Percentiles rank a stretch among this genome's conserved stretches.
phyloP scores from a whole-genome alignment of 35 echinoderm and acorn worm species.

The Holothuria glaberrima region DNA sequence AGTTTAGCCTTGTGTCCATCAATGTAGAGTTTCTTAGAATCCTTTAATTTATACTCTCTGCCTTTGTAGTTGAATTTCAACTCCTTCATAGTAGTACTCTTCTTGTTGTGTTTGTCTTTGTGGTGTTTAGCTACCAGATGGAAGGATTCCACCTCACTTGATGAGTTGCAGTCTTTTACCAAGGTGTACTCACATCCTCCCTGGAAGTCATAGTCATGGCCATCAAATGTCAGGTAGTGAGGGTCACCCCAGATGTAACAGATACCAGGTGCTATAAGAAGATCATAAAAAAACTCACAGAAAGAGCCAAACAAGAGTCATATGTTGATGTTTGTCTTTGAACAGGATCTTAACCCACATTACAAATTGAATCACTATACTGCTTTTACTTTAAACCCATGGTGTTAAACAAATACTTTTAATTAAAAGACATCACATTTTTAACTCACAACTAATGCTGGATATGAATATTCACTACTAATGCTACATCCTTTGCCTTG shows the following conservation, averaged over 20 bases:
- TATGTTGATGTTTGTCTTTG: no score
- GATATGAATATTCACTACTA: no score
- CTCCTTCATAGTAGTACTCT: slow-evolving; percentile 37
- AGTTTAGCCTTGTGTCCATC: slow-evolving; percentile 39
- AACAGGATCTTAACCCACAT: no score
- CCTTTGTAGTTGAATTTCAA: slow-evolving; percentile 13
- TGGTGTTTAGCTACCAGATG: slow-evolving; percentile 53
- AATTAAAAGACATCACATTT: no score
- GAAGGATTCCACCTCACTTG: background rate
- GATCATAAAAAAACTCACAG: no score
- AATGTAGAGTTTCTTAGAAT: slow-evolving; percentile 44
- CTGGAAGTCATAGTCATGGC: slow-evolving; percentile 72
- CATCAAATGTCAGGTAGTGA: slow-evolving; percentile 91
- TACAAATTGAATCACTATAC: no score
- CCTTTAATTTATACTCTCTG: slow-evolving; percentile 55
- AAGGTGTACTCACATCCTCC: slow-evolving; percentile 87
- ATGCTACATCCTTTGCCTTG: no score
- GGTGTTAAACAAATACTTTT: no score
- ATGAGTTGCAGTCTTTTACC: slow-evolving; percentile 61
- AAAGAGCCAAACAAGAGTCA: no score
- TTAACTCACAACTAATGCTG: no score
- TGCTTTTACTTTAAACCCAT: no score
- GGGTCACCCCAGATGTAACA: slow-evolving; percentile 90
- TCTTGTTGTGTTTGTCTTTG: slow-evolving; percentile 7
- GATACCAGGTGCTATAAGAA: slow-evolving; percentile 24